These are phyloP conservation scores for Leptatherina wallacei DNA, from an alignment of 2,797 vertebrate species.

Conservation along the genomic window DNA sequence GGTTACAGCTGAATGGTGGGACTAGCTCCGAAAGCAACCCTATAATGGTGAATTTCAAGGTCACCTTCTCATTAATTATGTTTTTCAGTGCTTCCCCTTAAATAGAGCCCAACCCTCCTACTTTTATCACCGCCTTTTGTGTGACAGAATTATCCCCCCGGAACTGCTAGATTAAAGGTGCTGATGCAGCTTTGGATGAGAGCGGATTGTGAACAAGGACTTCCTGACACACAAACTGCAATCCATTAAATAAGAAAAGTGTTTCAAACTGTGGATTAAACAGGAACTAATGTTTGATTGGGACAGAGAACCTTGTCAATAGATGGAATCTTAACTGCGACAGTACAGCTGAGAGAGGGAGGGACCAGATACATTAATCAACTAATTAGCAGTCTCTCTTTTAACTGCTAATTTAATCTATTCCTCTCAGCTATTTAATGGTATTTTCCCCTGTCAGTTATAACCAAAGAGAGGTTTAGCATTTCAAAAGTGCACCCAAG, in stretches of 20 bases:
- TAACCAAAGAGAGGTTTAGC: slow-evolving; percentile 81
- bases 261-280: slow-evolving; percentile 32
- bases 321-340: slow-evolving; percentile 41
- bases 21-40: slow-evolving; percentile 44
- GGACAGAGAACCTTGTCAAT: slow-evolving; percentile 28
- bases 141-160: slow-evolving; percentile 58
- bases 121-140: slow-evolving; percentile 69
- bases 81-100: slow-evolving; percentile 69
- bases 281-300: slow-evolving; percentile 39
- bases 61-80: slow-evolving; percentile 80
- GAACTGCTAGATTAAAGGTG: slow-evolving; percentile 48
- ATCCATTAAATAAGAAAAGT: slow-evolving; percentile 15
- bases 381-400: slow-evolving; percentile 83
- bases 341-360: slow-evolving; percentile 50
- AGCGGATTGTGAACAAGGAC: slow-evolving; percentile 14
- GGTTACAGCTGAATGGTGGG: slow-evolving; percentile 65
- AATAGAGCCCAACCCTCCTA: slow-evolving; percentile 61
- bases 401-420: slow-evolving; percentile 86
- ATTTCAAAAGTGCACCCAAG: slow-evolving; percentile 85
- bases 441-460: slow-evolving; percentile 71
- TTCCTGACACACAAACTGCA: not conserved
- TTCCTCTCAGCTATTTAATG: slow-evolving; percentile 75
- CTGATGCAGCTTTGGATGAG: slow-evolving; percentile 53
- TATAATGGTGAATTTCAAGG: slow-evolving; percentile 72
- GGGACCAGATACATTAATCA: slow-evolving; percentile 79